These are phyloP conservation scores for Hyposoter didymator DNA, from an alignment of 2,888 invertebrate species.

Conservation along the genomic window DNA sequence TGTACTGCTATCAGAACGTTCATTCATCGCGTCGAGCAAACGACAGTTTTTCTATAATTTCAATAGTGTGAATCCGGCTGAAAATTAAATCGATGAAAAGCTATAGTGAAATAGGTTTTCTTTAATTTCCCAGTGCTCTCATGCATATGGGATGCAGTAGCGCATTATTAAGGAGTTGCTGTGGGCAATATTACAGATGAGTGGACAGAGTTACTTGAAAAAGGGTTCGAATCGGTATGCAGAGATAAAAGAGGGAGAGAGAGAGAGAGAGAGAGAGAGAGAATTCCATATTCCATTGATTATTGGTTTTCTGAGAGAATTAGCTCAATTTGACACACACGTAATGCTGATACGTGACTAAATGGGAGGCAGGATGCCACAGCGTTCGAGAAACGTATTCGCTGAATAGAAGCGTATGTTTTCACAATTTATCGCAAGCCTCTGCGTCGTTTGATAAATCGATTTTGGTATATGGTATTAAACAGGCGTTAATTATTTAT, in stretches of 20 bases:
- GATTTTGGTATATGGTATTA: background rate
- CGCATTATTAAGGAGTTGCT: background rate
- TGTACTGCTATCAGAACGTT: background rate
- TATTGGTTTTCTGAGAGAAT: background rate
- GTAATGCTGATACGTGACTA: background rate
- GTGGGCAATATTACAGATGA: background rate
- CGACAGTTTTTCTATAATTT: background rate
- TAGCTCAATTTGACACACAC: background rate
- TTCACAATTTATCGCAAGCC: background rate
- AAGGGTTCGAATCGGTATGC: background rate
- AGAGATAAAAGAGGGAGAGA: background rate
- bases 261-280: background rate
- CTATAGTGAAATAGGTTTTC: background rate
- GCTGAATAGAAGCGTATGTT: background rate
- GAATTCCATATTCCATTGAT: background rate
- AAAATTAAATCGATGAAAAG: background rate
- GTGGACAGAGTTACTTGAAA: background rate
- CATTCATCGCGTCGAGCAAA: background rate
- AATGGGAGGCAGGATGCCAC: background rate
- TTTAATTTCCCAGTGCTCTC: background rate
- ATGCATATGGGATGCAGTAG: background rate
- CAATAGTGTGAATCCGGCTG: background rate
- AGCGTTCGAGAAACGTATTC: background rate
- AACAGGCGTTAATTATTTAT: background rate
- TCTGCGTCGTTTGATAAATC: background rate